Evolutionary conservation across 2,888 invertebrate genomes (phyloP).

Genomic region (Phrixothrix hirtus): DNA sequence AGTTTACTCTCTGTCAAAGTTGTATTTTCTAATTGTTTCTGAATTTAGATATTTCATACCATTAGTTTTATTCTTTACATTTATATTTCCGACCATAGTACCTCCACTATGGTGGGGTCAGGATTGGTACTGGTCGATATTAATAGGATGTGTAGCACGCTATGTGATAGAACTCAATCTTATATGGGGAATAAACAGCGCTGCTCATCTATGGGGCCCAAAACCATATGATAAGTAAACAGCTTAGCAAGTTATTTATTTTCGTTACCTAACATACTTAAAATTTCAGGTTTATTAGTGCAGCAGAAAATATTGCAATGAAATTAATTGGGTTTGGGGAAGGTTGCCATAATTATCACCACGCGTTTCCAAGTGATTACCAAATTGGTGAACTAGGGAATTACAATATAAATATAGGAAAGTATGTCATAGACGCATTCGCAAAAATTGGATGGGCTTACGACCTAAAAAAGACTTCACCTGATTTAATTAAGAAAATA

Average conservation of each 20-base stretch:
- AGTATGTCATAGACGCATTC: slow-evolving; percentile 70
- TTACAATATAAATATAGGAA: slow-evolving; percentile 67
- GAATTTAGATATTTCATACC: slow-evolving; percentile 34
- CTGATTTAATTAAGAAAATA: slow-evolving; percentile 69
- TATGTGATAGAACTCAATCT: slow-evolving; percentile 2
- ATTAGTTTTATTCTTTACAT: slow-evolving; percentile 60
- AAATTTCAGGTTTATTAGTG: slow-evolving; percentile 63
- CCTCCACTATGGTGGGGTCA: slow-evolving; percentile 74
- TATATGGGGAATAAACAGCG: slow-evolving; percentile 64
- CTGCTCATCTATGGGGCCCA: slow-evolving; percentile 78
- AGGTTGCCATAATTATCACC: slow-evolving; percentile 90
- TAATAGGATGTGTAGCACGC: slow-evolving; percentile 51
- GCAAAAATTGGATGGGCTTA: slow-evolving; percentile 76
- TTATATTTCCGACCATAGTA: slow-evolving; percentile 61
- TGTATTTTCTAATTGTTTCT: too few species aligned
- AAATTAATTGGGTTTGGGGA: slow-evolving; percentile 74
- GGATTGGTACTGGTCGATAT: slow-evolving; percentile 65
- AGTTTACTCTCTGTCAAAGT: too few species aligned
- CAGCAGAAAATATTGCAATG: slow-evolving; percentile 75
- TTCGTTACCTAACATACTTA: too few species aligned
- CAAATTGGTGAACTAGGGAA: slow-evolving; percentile 80
- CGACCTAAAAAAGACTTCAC: slow-evolving; percentile 70
- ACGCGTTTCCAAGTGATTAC: slow-evolving; percentile 94
- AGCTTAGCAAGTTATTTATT: not conserved
- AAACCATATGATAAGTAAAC: slow-evolving; percentile 74